Conservation (phyloP, 92 coral and sea anemone species). For the Palythoa grandiflora region DNA sequence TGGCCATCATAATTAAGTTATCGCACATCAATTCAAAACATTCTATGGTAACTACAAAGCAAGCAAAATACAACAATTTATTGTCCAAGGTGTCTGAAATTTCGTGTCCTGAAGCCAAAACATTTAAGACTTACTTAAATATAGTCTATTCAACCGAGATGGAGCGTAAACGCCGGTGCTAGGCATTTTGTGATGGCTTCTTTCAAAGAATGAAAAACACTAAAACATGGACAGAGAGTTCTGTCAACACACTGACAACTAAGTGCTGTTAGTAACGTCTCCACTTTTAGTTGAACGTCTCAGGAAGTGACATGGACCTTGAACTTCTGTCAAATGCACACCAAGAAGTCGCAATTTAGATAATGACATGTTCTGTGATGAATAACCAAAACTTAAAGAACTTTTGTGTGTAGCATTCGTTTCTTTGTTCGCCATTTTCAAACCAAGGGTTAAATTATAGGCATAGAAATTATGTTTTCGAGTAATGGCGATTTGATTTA, state of each 20-base stretch:
- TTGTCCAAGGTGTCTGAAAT: too few species aligned
- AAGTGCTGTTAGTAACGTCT: background rate
- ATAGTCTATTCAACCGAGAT: background rate
- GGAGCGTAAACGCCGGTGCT: background rate
- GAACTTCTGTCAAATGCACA: background rate
- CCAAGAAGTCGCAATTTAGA: background rate
- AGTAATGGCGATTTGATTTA: too few species aligned
- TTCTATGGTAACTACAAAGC: background rate
- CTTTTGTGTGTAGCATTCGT: background rate
- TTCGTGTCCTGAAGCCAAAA: too few species aligned
- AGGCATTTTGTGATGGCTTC: background rate
- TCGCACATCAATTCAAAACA: background rate
- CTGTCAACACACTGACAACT: conserved; percentile 3
- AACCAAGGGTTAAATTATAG: background rate
- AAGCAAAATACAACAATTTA: too few species aligned
- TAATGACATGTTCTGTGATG: background rate
- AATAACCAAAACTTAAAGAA: background rate
- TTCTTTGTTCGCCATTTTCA: background rate
- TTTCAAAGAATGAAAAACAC: background rate
- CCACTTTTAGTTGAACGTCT: background rate
- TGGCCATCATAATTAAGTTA: background rate
- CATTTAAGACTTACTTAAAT: background rate
- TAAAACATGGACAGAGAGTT: background rate
- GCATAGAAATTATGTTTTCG: too few species aligned
- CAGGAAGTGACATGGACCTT: background rate